Percentiles rank a stretch among this genome's conserved stretches.
Conservation (phyloP, 1,140 invertebrate genomes). For the Cylas formicarius region DNA sequence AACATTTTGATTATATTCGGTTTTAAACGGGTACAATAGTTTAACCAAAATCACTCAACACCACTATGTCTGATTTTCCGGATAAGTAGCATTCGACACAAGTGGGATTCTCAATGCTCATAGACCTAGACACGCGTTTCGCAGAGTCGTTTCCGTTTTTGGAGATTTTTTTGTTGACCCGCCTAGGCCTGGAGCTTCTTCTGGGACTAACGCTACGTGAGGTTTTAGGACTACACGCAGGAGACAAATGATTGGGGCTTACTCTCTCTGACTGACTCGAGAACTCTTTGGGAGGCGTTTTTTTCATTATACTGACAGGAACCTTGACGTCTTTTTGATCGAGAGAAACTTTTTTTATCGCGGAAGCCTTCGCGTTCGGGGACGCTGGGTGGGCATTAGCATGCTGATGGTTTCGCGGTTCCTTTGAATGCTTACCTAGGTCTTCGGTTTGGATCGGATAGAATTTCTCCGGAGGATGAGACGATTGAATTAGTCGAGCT, state of each 20-base stretch:
- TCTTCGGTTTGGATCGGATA: conserved; percentile 77
- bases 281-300: conserved; percentile 19
- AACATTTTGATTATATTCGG: no score
- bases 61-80: conserved; percentile 50
- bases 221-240: conserved; percentile 23
- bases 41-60: no score
- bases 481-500: conserved; percentile 86
- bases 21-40: no score
- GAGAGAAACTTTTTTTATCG: conserved; percentile 22
- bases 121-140: conserved; percentile 42
- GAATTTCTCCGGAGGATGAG: conserved; percentile 83
- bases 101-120: conserved; percentile 52
- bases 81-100: conserved; percentile 58
- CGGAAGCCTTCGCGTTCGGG: conserved; percentile 21
- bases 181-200: conserved; percentile 21
- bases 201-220: conserved; percentile 29
- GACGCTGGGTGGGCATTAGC: conserved; percentile 31
- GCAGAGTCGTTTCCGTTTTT: conserved; percentile 35
- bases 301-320: conserved; percentile 10
- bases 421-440: conserved; percentile 71
- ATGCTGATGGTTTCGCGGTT: no score
- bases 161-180: conserved; percentile 25
- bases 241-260: conserved; percentile 29
- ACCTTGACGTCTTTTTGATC: conserved; percentile 19
- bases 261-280: conserved; percentile 24